Evolutionary conservation across 2,888 invertebrate genomes (phyloP), one percentile per base, ranked within the genome.

Genomic region (Spicauda simplicius): DNA sequence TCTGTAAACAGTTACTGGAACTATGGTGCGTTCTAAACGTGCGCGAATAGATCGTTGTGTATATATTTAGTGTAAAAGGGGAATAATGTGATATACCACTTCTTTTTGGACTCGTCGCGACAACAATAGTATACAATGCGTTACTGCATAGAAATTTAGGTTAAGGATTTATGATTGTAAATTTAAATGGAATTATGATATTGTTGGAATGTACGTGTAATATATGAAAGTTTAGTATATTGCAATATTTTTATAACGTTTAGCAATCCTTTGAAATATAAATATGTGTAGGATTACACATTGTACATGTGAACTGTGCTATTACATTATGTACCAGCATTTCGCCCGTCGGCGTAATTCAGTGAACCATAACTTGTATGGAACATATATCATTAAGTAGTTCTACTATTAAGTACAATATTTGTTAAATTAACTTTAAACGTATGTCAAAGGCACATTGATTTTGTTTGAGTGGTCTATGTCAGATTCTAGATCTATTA

Each of bases 361-460:
- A 48, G 54, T 54, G 25, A 66, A 53, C 33, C 18, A 33, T 50
- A 54, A 45, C 54, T 33, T 54, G 58, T 48, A 41, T 20, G 58
- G 59, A 25, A 65, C 55, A 45, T 66, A 70, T 88, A 87, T 85
- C 85, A 83, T 87, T 83, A 55, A 54, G 81, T 86, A 88, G 87
- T 77, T 73, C 82, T 89, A 90, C 83, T 84, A 77, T 88, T 91
- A 92, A 92, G 92, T 91, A 92, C 92, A 92, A 92, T 91, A 86
- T 88, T 90, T 73, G 90, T 90, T 90, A 82, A 86, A 83, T 75
- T 86, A 86, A 84, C 82, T 83, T 84, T 83, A 81, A 81, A 85
- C 83, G 74, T 82, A 83, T 81, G 84, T 84, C 83, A 81, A 82
- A 85, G 81, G 85, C 88, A 88, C 87, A 86, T 84, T 85, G 80